Base-by-base conservation (phyloP, 2,888 invertebrate species). In the Machimus atricapillus region DNA sequence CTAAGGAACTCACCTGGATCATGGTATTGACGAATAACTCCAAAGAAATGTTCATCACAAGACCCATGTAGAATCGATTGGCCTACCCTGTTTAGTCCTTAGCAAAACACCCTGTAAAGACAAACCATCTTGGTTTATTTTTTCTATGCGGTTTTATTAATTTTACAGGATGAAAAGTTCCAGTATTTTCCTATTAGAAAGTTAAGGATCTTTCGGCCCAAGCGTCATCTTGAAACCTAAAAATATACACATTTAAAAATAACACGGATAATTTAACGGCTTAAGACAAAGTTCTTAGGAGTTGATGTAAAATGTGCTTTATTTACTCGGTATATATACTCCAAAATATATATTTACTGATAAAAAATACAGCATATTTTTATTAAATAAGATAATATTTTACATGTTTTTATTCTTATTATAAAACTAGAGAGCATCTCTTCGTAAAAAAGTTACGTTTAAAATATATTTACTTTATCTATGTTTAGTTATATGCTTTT, bases 401-500 rank as follows among this genome's bases (percentile, higher is more conserved):
- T 88, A 88, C 88, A 88, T 86, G 86, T 77, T 58, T 85, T 76
- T 82, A 85, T 88, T 88, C 83, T 87, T 79, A 78, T 77, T 87
- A 88, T 87, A 88, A 88, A 88, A 88, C 88, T 88, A 88, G 88
- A 88, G 88, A 88, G 88, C 88, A 87, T 88, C 88, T 88, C 87
- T 88, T 88, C 73, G 77, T 77, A 86, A 86, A 86, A 77, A 77
- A 77, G 40, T 87, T 86, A 86, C 56, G 77, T 87, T 87, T 87
- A 86, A 85, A 85, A 87, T 85, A 87, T 87, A 87, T 73, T 85
- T 85, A 83, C 78, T 85, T 88, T 89, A 87, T 89, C 87, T 89
- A 88, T 89, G 87, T 88, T 78, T 81, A 56, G 46, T 81, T 85
- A 85, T 43, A 37, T 43, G 40, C 85, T 85, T 85, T 83, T 27